Evolutionary conservation across 2,888 invertebrate genomes (phyloP), one percentile per base, ranked within the genome.

Genomic region (Erebia ligea): DNA sequence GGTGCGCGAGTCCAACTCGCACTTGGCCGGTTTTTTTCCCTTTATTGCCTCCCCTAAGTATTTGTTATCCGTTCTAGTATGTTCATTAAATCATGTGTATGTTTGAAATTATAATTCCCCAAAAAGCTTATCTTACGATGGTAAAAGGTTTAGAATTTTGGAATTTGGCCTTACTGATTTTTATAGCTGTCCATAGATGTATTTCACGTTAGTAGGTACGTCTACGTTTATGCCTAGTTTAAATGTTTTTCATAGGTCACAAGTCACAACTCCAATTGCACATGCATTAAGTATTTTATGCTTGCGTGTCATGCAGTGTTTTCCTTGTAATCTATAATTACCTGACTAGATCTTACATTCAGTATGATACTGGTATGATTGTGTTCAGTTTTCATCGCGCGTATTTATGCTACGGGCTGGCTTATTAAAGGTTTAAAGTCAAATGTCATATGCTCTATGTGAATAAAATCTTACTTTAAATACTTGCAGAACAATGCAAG

Each of bases 31-130:
- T n/a, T n/a, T n/a, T n/a, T n/a, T 62, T 61, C 42, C 45, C 62
- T 19, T 48, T 62, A 62, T 48, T 62, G 48, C 62, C 62, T 62
- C 8, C 61, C 45, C 21, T 15, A 21, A 2, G 21, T 21, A 25
- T 21, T 10, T 54, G 54, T 10, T 21, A 21, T 10, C 17, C 15
- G 21, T 6, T 11, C 8, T 40, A 42, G 48, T 15, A 4, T 45
- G 45, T 48, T 48, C 62, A 48, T 62, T 62, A 48, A 45, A 48
- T 62, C 15, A 48, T 13, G 19, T 19, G 21, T 2, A 21, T 45
- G 15, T 48, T 48, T 15, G 45, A 48, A 17, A 19, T 19, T 62
- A n/a, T n/a, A 45, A 62, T 62, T 19, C 21, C 21, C 21, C 48
- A 45, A 62, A 2, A 17, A 10, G 3, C n/a, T 52, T 17, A 52